phyloP scores from a whole-genome alignment of 2,113 vertebrate species.

The Smithornis capensis region DNA sequence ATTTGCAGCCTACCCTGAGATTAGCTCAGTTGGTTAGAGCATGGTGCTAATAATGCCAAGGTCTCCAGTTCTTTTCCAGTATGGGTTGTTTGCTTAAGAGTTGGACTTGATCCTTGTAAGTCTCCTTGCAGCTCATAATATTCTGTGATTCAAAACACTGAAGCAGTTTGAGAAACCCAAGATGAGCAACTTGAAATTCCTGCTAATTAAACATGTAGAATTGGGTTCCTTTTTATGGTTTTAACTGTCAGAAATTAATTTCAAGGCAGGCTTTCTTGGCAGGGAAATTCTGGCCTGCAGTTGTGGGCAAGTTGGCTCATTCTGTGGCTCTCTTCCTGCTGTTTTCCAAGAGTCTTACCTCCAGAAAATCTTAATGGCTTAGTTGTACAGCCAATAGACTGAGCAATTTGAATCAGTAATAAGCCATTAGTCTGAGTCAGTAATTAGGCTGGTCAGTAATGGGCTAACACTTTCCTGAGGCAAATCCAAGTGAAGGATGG shows the following conservation, averaged over 20 bases:
- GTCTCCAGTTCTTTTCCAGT: not conserved
- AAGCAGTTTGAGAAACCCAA: not conserved
- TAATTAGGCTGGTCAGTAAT: slow-evolving; percentile 8
- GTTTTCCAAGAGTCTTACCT: not conserved
- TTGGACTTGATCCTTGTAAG: not conserved
- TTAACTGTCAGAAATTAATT: not conserved
- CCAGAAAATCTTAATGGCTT: slow-evolving; percentile 9
- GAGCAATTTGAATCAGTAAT: slow-evolving; percentile 30
- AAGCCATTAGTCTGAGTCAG: slow-evolving; percentile 19
- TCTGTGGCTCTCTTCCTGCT: not conserved
- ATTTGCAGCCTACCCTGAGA: not conserved
- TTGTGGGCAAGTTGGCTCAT: not conserved
- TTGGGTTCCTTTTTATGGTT: not conserved
- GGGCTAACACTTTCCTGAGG: not conserved
- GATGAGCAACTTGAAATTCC: not conserved
- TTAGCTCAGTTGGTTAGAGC: not conserved
- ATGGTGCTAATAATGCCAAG: not conserved
- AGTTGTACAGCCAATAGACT: not conserved
- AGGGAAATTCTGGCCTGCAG: not conserved
- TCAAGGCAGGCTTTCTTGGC: not conserved
- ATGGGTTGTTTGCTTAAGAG: not conserved
- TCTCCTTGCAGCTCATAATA: not conserved
- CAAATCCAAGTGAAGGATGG: not conserved
- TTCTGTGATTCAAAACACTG: not conserved
- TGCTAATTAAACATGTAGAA: not conserved